These are phyloP conservation scores for Folsomia candida DNA, from an alignment of 2,888 invertebrate genomes.

Conservation along the genomic window DNA sequence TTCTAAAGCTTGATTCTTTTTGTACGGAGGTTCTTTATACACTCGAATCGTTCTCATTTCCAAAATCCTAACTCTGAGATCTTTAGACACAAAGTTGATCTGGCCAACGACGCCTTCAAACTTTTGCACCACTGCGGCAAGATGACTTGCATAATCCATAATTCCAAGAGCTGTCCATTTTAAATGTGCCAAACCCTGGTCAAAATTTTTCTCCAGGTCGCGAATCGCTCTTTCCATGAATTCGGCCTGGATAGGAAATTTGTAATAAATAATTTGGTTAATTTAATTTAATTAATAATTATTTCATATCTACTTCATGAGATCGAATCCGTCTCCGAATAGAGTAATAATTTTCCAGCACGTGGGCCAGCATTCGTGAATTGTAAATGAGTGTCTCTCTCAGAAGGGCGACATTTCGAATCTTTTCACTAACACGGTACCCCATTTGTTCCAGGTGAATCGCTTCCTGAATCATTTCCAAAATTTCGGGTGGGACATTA, in stretches of 20 bases:
- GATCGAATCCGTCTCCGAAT: constrained; percentile 54
- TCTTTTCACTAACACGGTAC: constrained; percentile 54
- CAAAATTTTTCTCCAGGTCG: constrained; percentile 70
- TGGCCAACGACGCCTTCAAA: constrained; percentile 44
- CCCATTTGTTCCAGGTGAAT: constrained; percentile 57
- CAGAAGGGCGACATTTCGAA: constrained; percentile 57
- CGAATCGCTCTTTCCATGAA: constrained; percentile 67
- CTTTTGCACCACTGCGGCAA: constrained; percentile 34
- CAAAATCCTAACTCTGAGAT: constrained; percentile 56
- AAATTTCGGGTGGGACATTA: constrained; percentile 55
- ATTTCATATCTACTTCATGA: constrained; percentile 53
- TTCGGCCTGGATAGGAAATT: constrained; percentile 64
- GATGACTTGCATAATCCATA: constrained; percentile 61
- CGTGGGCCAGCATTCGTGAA: constrained; percentile 54
- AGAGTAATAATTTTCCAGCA: constrained; percentile 52
- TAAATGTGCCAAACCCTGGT: constrained; percentile 76
- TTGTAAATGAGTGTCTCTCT: constrained; percentile 55
- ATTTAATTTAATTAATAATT: neutral
- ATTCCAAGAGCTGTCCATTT: constrained; percentile 86
- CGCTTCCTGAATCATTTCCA: constrained; percentile 57
- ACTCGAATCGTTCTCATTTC: constrained; percentile 54
- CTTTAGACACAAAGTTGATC: constrained; percentile 55
- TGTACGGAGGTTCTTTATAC: constrained; percentile 44
- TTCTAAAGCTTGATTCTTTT: constrained; percentile 31
- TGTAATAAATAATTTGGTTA: neutral